phyloP scores from a whole-genome alignment of 2,113 vertebrate genomes.

The Platanista minor region DNA sequence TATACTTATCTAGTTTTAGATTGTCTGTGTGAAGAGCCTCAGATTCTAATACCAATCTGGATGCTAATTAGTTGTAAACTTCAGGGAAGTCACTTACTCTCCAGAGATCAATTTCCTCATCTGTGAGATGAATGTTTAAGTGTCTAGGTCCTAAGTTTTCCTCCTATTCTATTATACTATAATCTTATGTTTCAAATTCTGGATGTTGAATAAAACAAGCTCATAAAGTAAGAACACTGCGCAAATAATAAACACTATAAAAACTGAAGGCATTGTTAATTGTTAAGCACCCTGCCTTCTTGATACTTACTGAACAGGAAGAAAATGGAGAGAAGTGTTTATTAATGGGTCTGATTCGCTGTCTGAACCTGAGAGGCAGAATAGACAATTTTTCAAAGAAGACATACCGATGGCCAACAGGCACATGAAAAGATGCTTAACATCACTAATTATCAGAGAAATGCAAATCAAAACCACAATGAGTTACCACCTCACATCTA shows the following conservation, averaged over 20 bases:
- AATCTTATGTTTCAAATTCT: neutral
- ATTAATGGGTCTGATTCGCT: neutral
- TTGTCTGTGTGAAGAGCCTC: neutral
- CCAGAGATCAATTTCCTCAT: neutral
- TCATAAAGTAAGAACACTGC: neutral
- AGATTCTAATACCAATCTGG: neutral
- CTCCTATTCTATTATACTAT: neutral
- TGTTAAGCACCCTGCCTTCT: neutral
- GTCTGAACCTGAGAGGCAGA: neutral
- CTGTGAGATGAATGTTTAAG: neutral
- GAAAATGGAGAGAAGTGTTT: neutral
- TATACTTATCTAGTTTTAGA: neutral
- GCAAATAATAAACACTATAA: neutral
- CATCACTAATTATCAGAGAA: too few relatives aligned
- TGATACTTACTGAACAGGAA: neutral
- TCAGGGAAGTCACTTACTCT: neutral
- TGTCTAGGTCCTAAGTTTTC: neutral
- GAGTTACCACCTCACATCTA: too few relatives aligned
- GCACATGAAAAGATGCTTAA: neutral
- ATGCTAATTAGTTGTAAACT: neutral
- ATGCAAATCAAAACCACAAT: too few relatives aligned
- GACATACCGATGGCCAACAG: neutral
- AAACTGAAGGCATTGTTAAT: neutral
- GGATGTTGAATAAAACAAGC: neutral
- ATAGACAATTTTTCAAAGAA: neutral